Evolutionary conservation across 2,113 vertebrate genomes (phyloP).

Genomic region (Grammomys surdaster): DNA sequence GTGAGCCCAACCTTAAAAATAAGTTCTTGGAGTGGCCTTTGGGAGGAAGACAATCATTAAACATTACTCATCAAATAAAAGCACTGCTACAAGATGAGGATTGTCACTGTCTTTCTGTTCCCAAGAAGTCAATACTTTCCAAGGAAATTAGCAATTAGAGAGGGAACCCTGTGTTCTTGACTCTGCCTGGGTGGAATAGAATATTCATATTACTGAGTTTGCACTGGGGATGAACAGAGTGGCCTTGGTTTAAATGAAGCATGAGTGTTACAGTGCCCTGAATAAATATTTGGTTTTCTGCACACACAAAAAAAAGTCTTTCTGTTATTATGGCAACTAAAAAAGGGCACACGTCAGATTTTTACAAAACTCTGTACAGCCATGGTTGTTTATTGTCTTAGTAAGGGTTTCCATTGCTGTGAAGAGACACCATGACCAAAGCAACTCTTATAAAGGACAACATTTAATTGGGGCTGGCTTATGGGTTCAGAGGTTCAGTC

Average conservation of each 20-base stretch:
- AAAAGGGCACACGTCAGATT: not conserved
- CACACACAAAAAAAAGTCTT: not conserved
- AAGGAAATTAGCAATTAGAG: not conserved
- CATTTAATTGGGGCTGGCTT: too few relatives aligned
- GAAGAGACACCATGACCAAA: too few relatives aligned
- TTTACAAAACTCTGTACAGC: not conserved
- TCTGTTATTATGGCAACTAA: not conserved
- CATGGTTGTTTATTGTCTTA: not conserved
- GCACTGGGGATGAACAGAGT: not conserved
- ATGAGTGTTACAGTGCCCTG: not conserved
- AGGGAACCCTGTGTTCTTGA: not conserved
- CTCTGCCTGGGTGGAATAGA: not conserved
- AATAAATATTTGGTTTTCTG: not conserved
- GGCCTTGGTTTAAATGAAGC: not conserved
- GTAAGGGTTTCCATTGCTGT: too few relatives aligned
- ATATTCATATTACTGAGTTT: not conserved
- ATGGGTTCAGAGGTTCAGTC: too few relatives aligned
- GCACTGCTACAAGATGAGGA: not conserved
- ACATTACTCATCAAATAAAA: not conserved
- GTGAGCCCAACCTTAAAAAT: not conserved
- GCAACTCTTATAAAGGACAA: too few relatives aligned
- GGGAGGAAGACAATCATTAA: not conserved
- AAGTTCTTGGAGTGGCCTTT: not conserved
- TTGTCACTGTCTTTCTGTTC: too few relatives aligned
- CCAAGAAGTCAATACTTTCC: not conserved